Evolutionary conservation across 2,113 vertebrate species (phyloP).

Genomic region (Epinephelus fuscoguttatus): DNA sequence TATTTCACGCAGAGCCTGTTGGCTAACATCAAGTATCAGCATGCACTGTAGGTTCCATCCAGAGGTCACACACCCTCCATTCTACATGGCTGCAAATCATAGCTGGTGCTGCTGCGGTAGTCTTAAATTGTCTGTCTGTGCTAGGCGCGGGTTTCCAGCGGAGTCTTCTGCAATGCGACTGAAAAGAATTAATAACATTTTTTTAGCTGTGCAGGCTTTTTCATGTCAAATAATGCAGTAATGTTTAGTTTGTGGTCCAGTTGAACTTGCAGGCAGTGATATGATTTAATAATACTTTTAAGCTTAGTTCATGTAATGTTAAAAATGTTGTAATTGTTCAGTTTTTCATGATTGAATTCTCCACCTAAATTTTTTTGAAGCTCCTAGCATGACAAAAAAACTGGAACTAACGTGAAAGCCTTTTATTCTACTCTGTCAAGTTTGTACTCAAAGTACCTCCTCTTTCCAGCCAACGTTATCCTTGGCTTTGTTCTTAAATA

Average conservation of each 20-base stretch:
- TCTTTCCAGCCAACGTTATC: constrained; percentile 7
- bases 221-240: neutral
- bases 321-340: neutral
- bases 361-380: neutral
- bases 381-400: neutral
- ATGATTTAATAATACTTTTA: neutral
- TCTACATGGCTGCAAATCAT: constrained; percentile 75
- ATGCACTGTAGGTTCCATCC: constrained; percentile 79
- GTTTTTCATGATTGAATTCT: neutral
- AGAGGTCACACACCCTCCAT: constrained; percentile 77
- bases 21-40: constrained; percentile 82
- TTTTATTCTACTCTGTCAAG: constrained; percentile 2
- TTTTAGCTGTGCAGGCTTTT: neutral
- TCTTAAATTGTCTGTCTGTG: constrained; percentile 69
- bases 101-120: constrained; percentile 58
- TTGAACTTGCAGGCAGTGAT: neutral
- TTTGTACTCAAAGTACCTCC: neutral
- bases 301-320: neutral
- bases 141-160: constrained; percentile 35
- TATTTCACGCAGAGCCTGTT: constrained; percentile 80
- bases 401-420: neutral
- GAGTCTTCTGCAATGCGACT: constrained; percentile 7
- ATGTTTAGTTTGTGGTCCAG: neutral
- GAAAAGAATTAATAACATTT: neutral
- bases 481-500: constrained; percentile 30